Evolutionary conservation across 2,888 invertebrate species (phyloP).

Genomic region (Cylloceria caligata): DNA sequence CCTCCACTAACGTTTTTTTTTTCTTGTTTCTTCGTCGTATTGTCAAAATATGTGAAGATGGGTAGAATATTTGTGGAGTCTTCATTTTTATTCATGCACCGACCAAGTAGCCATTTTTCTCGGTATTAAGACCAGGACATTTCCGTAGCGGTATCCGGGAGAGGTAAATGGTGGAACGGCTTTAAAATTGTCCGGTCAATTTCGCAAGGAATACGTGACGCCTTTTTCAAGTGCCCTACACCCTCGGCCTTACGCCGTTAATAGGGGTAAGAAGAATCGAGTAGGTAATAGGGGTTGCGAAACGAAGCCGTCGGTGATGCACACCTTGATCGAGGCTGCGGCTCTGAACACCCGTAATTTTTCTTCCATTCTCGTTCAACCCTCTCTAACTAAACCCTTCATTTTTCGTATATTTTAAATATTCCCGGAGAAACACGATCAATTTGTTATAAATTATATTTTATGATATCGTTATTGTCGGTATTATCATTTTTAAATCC

Average conservation of each 20-base stretch:
- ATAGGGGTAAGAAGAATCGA: slow-evolving; percentile 72
- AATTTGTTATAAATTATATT: background rate
- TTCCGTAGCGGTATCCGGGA: slow-evolving; percentile 24
- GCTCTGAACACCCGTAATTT: slow-evolving; percentile 62
- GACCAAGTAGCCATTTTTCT: slow-evolving; percentile 84
- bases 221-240: slow-evolving; percentile 80
- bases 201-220: slow-evolving; percentile 82
- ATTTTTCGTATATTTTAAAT: slow-evolving; percentile 19
- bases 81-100: slow-evolving; percentile 84
- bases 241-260: slow-evolving; percentile 43
- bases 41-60: slow-evolving; percentile 45
- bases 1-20: background rate
- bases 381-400: slow-evolving; percentile 47
- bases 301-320: slow-evolving; percentile 50
- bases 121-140: slow-evolving; percentile 77
- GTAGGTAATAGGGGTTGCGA: slow-evolving; percentile 44
- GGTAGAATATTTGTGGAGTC: slow-evolving; percentile 57
- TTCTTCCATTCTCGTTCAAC: slow-evolving; percentile 60
- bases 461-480: background rate
- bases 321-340: slow-evolving; percentile 66
- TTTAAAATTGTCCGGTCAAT: slow-evolving; percentile 85
- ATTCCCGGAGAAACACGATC: background rate
- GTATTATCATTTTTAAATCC: background rate
- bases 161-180: slow-evolving; percentile 71
- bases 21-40: background rate